These are phyloP conservation scores for Epirrhoe alternata DNA, from an alignment of 2,888 invertebrate species.

Conservation along the genomic window DNA sequence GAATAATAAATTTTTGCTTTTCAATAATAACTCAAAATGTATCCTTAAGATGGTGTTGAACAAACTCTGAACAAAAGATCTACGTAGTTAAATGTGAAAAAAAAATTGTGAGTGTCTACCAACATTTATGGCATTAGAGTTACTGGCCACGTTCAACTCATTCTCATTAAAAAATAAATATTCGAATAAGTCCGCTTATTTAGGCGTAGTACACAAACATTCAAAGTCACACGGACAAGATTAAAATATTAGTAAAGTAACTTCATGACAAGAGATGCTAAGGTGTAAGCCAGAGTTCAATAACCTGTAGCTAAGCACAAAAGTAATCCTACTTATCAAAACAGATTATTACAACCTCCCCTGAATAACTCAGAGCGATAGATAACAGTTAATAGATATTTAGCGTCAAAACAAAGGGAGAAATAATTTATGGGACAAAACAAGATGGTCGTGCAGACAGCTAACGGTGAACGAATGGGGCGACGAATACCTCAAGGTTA, in stretches of 20 bases:
- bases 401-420: constrained; percentile 41
- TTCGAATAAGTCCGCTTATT: too few species aligned
- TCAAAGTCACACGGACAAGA: background rate
- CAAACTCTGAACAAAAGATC: too few species aligned
- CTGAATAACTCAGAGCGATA: constrained; percentile 17
- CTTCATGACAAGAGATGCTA: too few species aligned
- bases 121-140: too few species aligned
- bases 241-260: too few species aligned
- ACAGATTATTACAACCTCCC: constrained; percentile 13
- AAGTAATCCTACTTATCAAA: constrained; percentile 6
- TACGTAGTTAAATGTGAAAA: too few species aligned
- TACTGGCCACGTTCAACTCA: too few species aligned
- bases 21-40: constrained; percentile 9
- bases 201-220: background rate
- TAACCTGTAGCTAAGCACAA: background rate
- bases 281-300: background rate
- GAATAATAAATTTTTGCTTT: constrained; percentile 17
- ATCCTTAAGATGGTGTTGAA: too few species aligned
- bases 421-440: constrained; percentile 46
- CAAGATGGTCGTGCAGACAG: constrained; percentile 41
- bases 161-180: too few species aligned
- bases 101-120: too few species aligned
- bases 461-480: background rate
- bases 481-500: constrained; percentile 40
- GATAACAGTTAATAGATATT: constrained; percentile 39